Conservation (phyloP, 2,888 invertebrate species). For the Eucriotettix oculatus region DNA sequence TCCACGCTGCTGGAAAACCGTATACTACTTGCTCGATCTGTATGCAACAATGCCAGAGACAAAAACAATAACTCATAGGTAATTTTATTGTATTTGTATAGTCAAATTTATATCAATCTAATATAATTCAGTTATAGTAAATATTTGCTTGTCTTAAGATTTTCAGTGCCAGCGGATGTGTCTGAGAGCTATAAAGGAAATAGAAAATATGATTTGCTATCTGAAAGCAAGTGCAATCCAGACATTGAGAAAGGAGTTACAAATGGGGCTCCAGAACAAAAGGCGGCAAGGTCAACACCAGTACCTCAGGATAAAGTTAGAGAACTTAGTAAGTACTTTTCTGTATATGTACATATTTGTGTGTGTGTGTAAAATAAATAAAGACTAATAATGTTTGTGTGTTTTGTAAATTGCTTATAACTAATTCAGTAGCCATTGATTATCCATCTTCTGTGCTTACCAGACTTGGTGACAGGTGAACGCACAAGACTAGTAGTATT, state of each 20-base stretch:
- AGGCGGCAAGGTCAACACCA: constrained; percentile 24
- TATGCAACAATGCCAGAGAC: constrained; percentile 92
- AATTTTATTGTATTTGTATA: constrained; percentile 6
- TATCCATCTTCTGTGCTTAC: not conserved
- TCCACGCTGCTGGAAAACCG: constrained; percentile 87
- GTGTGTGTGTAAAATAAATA: not conserved
- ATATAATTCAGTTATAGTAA: constrained; percentile 3
- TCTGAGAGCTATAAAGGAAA: constrained; percentile 46
- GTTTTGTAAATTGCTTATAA: not conserved
- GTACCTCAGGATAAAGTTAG: constrained; percentile 21
- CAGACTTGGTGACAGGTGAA: constrained; percentile 36
- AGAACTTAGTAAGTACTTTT: constrained; percentile 24
- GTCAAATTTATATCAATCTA: constrained; percentile 7
- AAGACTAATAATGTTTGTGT: not conserved
- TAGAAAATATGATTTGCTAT: constrained; percentile 37
- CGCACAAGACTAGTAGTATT: constrained; percentile 67
- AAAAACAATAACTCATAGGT: constrained; percentile 72
- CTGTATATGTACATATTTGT: not conserved
- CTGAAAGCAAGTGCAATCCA: constrained; percentile 36
- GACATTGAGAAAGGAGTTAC: constrained; percentile 33
- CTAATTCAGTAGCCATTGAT: too few relatives aligned
- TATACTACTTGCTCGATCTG: constrained; percentile 78
- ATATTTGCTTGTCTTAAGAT: constrained; percentile 23
- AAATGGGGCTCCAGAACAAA: constrained; percentile 1
- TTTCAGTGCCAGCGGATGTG: constrained; percentile 52